Conservation (phyloP, 2,797 vertebrate genomes). For the Syngnathus acus region DNA sequence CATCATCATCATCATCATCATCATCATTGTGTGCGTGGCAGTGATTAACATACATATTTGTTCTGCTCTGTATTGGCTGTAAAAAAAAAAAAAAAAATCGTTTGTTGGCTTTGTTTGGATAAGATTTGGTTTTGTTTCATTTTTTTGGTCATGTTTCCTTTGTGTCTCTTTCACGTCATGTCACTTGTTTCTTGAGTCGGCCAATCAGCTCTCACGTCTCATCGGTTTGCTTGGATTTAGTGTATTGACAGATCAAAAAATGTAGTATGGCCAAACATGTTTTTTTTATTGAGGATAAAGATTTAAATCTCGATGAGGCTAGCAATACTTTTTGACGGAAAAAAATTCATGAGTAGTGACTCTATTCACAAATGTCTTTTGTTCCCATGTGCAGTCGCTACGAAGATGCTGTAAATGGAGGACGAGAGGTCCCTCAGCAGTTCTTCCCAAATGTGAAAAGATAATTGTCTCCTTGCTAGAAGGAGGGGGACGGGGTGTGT, state of each 20-base stretch:
- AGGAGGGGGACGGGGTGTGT: neutral
- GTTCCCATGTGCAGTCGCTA: neutral
- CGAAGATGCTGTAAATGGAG: neutral
- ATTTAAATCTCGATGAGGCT: neutral
- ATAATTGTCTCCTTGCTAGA: neutral
- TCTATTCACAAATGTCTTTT: neutral
- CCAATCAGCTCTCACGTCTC: too few species aligned
- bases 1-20: neutral
- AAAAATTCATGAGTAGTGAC: neutral
- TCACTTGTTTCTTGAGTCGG: too few species aligned
- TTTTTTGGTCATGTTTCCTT: too few species aligned
- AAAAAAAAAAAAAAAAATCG: neutral
- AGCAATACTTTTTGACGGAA: neutral
- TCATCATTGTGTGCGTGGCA: neutral
- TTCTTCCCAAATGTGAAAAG: neutral
- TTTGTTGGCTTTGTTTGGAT: too few species aligned
- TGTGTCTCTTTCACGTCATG: too few species aligned
- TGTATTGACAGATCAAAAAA: too few species aligned
- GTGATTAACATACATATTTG: conserved; percentile 3
- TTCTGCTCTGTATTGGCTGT: neutral
- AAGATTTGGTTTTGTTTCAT: too few species aligned
- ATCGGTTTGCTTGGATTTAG: too few species aligned
- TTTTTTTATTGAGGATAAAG: too few species aligned
- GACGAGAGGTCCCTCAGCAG: neutral
- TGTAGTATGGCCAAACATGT: too few species aligned